These are phyloP conservation scores for Trididemnum clinides DNA, from an alignment of 23 tunicate species.

Conservation along the genomic window DNA sequence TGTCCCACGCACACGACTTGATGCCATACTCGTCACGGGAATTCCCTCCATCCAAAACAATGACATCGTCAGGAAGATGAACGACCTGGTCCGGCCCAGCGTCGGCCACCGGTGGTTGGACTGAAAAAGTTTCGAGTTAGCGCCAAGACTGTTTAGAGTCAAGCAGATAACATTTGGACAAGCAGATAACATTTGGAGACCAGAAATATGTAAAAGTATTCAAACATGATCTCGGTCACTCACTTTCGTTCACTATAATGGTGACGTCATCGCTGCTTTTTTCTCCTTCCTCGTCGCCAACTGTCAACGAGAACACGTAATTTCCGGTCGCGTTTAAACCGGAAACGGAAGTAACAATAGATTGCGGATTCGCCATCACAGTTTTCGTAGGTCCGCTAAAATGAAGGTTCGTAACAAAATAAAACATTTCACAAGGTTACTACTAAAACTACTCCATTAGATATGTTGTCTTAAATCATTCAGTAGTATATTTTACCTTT, in stretches of 20 bases:
- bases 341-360: conserved; percentile 40
- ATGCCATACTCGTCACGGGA: conserved; percentile 86
- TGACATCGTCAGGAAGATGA: conserved; percentile 70
- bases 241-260: conserved; percentile 62
- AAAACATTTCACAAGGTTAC: no score
- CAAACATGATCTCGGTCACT: conserved; percentile 3
- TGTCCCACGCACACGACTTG: conserved; percentile 47
- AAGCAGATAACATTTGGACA: no score
- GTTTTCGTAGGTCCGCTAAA: conserved; percentile 49
- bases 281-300: conserved; percentile 65
- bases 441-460: no score
- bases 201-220: no score
- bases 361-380: conserved; percentile 36
- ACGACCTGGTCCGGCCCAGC: conserved; percentile 69
- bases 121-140: no score
- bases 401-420: no score
- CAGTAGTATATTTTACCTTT: no score
- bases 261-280: conserved; percentile 30
- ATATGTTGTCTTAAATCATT: no score
- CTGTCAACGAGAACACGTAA: conserved; percentile 69
- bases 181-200: no score
- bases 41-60: conserved; percentile 51
- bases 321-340: conserved; percentile 56
- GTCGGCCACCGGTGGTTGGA: conserved; percentile 66
- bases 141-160: no score